Evolutionary conservation across 2,888 invertebrate genomes (phyloP), one percentile per base, ranked within the genome.

Genomic region (Coenonympha arcania): DNA sequence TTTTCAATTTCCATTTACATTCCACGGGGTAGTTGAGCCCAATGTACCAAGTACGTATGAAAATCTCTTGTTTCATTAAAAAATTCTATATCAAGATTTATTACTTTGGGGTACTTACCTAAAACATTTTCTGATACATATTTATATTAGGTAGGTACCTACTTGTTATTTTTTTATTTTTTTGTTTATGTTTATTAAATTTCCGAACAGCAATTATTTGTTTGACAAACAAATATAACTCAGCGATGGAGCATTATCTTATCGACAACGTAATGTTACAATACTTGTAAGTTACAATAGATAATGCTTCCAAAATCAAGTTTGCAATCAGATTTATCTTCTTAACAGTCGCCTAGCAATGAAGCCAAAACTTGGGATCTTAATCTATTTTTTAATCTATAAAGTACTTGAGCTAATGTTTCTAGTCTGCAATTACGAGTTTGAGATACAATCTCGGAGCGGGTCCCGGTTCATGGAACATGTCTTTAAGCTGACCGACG

Each of bases 1-100:
- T 83, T 85, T 85, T 85, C 84, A 82, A 83, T 84, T 85, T 83
- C 75, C 79, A 82, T 85, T 85, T 81, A 79, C 79, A 84, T 86
- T 82, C 82, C 76, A 56, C 56, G 71, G 69, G 71, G 77, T 79
- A 73, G 70, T 65, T 66, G 62, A 61, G 57, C 65, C 64, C 70
- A 63, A 67, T 69, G 58, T 62, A 60, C 50, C 44, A 61, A 60
- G 54, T 53, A 50, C 46, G 39, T 54, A 51, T 50, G 46, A 54
- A 24, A 57, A 57, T 57, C 34, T 55, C 48, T 45, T 55, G 50
- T 52, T 61, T 61, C 54, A 59, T 59, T 60, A 59, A 54, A 56
- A 58, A 56, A 52, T 53, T 58, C 57, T 48, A 46, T 40, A 50
- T 57, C 34, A 52, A 55, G 55, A 54, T 51, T 56, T 57, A 55